Evolutionary conservation across 2,113 vertebrate genomes (phyloP).

Genomic region (Oreochromis niloticus): DNA sequence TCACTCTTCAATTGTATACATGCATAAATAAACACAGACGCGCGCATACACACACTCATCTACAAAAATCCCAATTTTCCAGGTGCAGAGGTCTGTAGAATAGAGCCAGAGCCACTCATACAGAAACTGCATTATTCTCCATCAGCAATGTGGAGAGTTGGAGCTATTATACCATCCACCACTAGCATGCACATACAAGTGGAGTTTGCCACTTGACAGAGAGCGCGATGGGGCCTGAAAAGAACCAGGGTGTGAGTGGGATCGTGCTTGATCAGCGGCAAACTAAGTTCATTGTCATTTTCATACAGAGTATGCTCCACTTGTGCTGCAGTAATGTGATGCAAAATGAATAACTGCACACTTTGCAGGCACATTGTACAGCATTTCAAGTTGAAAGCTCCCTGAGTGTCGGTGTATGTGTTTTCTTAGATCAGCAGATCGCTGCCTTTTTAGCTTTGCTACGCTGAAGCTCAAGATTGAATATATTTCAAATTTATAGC

Average conservation of each 20-base stretch:
- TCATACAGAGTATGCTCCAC: slow-evolving; percentile 7
- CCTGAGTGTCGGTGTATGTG: background rate
- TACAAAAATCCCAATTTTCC: slow-evolving; percentile 51
- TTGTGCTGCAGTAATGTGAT: slow-evolving; percentile 19
- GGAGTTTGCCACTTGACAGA: slow-evolving; percentile 49
- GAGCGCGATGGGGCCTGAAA: slow-evolving; percentile 33
- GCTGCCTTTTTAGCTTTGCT: background rate
- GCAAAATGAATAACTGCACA: slow-evolving; percentile 22
- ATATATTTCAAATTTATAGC: background rate
- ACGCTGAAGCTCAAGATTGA: background rate
- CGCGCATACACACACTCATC: background rate
- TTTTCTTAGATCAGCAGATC: background rate
- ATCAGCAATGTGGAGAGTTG: slow-evolving; percentile 15
- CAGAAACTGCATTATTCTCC: slow-evolving; percentile 49
- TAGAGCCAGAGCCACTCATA: slow-evolving; percentile 37
- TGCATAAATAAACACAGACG: background rate
- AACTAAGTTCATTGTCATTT: slow-evolving; percentile 32
- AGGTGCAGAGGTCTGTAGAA: slow-evolving; percentile 51
- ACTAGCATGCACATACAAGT: slow-evolving; percentile 36
- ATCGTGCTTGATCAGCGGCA: slow-evolving; percentile 23
- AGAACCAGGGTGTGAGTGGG: slow-evolving; percentile 30
- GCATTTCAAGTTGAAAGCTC: slow-evolving; percentile 23
- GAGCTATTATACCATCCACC: slow-evolving; percentile 39
- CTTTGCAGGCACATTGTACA: slow-evolving; percentile 11
- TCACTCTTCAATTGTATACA: background rate